Evolutionary conservation across 2,888 invertebrate species (phyloP), one percentile per base, ranked within the genome.

Genomic region (Lutraria lutraria): DNA sequence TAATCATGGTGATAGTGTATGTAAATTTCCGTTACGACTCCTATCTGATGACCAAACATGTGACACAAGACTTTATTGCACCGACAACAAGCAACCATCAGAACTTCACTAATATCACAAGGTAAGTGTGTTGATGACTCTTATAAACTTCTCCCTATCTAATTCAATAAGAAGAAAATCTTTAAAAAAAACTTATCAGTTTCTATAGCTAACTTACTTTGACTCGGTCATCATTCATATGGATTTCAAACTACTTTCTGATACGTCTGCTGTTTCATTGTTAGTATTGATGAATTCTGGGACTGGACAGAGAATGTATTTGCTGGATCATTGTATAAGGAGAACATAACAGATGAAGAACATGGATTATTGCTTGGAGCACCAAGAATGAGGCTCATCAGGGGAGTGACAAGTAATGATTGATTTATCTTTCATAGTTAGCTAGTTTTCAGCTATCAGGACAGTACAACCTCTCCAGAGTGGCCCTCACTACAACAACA

Each of bases 351-450:
- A 13, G 84, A 90, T 54, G 93, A 94, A 76, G 94, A 93, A 83
- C 94, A 94, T 89, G 93, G 92, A 8, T 89, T 91, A 12, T 88
- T 95, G n/a, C 91, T 95, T n/a, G 96, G 96, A n/a, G 88, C 94
- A 21, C 94, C 95, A 21, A 90, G 95, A 86, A 89, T 95, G 86
- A 88, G 95, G 82, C 95, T 95, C 54, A 93, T 95, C 68, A 83
- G 95, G 43, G 93, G 95, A 81, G 84, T 90, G 0, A 80, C 85
- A 89, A 91, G 95, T 95, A 89, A 80, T 76, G 81, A 82, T 25
- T 82, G 25, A 15, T 56, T 21, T 6, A 56, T 19, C 13, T 56
- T 43, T 43, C 43, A 4, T 8, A 43, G 2, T 56, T 81, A 81
- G 31, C 31, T 63, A 63, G n/a, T 63, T 63, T 21, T 63, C 21